Evolutionary conservation across 2,797 vertebrate genomes (phyloP), one percentile per base, ranked within the genome.

Genomic region (Pempheris klunzingeri): DNA sequence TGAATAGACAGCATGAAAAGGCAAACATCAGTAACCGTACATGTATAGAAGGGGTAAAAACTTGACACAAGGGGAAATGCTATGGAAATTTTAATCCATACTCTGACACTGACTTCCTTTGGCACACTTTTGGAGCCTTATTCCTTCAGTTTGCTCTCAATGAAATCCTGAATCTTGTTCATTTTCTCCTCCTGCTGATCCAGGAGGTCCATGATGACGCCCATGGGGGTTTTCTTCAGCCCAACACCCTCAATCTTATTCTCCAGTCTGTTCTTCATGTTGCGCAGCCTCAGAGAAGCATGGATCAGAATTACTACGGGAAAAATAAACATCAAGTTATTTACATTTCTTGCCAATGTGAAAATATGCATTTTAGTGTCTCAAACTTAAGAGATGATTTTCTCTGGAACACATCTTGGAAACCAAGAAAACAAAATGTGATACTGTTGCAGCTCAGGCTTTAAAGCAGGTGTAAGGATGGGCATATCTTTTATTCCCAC

Each of bases 201-300:
- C 80, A 99, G 94, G 46, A 98, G 97, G 69, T 98, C 97, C 81
- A 99, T 92, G 66, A 99, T 95, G 81, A 99, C 80, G 9, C 98
- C 97, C 98, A 99, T 99, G 0, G 98, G 98, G 0, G 97, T 97
- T 93, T 94, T 98, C 96, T 99, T 99, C 90, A 99, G 80, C 34
- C 98, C 98, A 0, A 95, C 94, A 1, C 92, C 95, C 90, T 99
- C 97, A 14, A 98, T 97, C 92, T 97, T 99, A 93, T 99, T 99
- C 94, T 98, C 97, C 92, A 99, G 57, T 86, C 96, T 97, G 94
- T 99, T 99, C 94, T 99, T 99, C 80, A 99, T 93, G 92, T 95
- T 99, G 79, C 98, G 95, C 78, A 99, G 97, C 79, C 98, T 95
- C 93, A 99, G 86, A 0, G 98, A 99, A 3, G 98, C 97, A 0